phyloP scores from a whole-genome alignment of 2,797 vertebrate genomes.

The Rhodeus uyekii region DNA sequence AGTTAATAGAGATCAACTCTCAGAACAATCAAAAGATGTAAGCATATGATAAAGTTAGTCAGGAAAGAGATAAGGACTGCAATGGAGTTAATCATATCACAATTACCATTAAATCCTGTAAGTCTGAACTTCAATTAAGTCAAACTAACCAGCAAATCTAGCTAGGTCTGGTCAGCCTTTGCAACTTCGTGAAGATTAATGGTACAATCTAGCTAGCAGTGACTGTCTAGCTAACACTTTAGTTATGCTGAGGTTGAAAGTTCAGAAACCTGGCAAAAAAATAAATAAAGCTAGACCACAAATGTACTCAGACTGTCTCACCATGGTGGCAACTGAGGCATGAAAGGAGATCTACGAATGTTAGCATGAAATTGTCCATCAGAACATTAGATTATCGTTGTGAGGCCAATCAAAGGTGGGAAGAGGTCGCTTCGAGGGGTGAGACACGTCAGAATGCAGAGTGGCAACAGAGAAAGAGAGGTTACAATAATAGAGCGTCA shows the following conservation, averaged over 20 bases:
- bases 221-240: not conserved
- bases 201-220: not conserved
- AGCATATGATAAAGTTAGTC: too few species aligned
- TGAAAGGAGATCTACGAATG: not conserved
- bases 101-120: not conserved
- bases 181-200: not conserved
- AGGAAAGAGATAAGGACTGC: too few species aligned
- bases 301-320: not conserved
- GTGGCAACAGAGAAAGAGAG: slow-evolving; percentile 64
- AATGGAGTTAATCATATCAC: not conserved
- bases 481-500: slow-evolving; percentile 76
- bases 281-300: slow-evolving; percentile 1
- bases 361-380: slow-evolving; percentile 19
- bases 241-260: not conserved
- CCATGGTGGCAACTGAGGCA: not conserved
- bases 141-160: not conserved
- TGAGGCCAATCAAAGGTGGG: slow-evolving; percentile 19
- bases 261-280: slow-evolving; percentile 20
- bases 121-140: not conserved
- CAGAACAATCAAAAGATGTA: too few species aligned
- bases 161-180: not conserved
- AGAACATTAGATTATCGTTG: slow-evolving; percentile 31
- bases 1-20: not conserved
- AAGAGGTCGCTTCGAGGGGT: slow-evolving; percentile 34
- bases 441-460: slow-evolving; percentile 44